phyloP scores from a whole-genome alignment of 2,888 invertebrate genomes.

The Tyria jacobaeae region DNA sequence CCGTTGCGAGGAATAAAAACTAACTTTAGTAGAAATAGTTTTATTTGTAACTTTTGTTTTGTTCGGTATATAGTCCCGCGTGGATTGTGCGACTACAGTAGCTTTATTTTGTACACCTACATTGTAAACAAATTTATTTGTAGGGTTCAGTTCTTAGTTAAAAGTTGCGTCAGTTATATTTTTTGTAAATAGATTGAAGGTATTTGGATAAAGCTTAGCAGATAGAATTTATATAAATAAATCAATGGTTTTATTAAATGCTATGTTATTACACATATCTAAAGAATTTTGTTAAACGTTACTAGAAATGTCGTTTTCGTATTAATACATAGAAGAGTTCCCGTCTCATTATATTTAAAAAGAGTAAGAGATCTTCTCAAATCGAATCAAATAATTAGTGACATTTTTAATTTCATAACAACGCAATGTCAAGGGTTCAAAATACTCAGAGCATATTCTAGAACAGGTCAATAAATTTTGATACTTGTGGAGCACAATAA shows the following conservation, averaged over 20 bases:
- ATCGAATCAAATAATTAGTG: not conserved
- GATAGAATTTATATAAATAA: not conserved
- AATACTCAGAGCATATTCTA: too few species aligned
- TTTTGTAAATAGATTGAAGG: slow-evolving; percentile 15
- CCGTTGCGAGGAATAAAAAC: slow-evolving; percentile 66
- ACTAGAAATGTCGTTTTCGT: too few species aligned
- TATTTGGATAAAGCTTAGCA: slow-evolving; percentile 24
- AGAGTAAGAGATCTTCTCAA: too few species aligned
- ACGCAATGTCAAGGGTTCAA: too few species aligned
- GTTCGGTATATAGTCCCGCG: slow-evolving; percentile 46
- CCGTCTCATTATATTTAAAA: too few species aligned
- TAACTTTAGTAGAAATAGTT: slow-evolving; percentile 55
- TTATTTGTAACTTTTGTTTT: slow-evolving; percentile 62
- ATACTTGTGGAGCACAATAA: too few species aligned
- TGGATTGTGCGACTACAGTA: slow-evolving; percentile 35
- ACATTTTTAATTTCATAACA: not conserved
- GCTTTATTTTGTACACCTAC: slow-evolving; percentile 39
- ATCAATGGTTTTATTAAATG: not conserved
- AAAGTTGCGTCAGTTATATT: slow-evolving; percentile 18
- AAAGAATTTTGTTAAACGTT: too few species aligned
- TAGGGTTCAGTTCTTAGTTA: slow-evolving; percentile 30
- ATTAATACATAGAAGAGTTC: too few species aligned
- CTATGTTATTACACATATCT: too few species aligned
- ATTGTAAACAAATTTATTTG: slow-evolving; percentile 49
- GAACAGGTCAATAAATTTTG: too few species aligned